Conservation (phyloP, 2,113 vertebrate species). For the Epinephelus moara region DNA sequence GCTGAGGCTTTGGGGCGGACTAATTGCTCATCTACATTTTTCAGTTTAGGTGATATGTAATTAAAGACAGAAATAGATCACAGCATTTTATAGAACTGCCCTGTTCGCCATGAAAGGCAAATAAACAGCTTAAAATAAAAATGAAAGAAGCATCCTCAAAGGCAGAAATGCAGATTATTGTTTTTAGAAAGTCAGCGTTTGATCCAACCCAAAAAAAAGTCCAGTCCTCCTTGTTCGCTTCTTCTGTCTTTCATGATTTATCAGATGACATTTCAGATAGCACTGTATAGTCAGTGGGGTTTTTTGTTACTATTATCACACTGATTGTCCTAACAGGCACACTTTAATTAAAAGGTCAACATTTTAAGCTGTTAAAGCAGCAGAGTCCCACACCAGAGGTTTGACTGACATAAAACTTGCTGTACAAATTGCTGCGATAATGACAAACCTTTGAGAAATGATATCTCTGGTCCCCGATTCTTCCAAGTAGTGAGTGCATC, state of each 20-base stretch:
- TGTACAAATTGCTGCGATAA: not conserved
- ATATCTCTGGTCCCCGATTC: too few relatives aligned
- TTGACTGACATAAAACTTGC: constrained; percentile 12
- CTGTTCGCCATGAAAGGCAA: constrained; percentile 29
- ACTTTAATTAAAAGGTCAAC: constrained; percentile 46
- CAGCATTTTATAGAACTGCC: constrained; percentile 11
- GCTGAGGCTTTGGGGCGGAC: constrained; percentile 35
- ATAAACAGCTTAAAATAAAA: constrained; percentile 15
- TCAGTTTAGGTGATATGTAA: constrained; percentile 46
- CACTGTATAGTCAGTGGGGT: not conserved
- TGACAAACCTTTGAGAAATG: too few relatives aligned
- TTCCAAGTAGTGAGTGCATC: too few relatives aligned
- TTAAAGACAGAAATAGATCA: constrained; percentile 60
- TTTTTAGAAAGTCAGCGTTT: constrained; percentile 13
- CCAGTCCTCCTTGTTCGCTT: not conserved
- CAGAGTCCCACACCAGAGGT: not conserved
- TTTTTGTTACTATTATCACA: constrained; percentile 1
- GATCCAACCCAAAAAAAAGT: constrained; percentile 12
- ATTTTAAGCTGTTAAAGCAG: constrained; percentile 34
- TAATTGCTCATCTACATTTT: constrained; percentile 61
- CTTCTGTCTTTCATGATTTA: constrained; percentile 21
- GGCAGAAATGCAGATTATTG: constrained; percentile 37
- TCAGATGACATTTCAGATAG: constrained; percentile 7
- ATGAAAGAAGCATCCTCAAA: constrained; percentile 3
- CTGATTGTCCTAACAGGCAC: constrained; percentile 23